Base-by-base conservation (phyloP, 2,888 invertebrate species). In the Subacronicta megacephala region DNA sequence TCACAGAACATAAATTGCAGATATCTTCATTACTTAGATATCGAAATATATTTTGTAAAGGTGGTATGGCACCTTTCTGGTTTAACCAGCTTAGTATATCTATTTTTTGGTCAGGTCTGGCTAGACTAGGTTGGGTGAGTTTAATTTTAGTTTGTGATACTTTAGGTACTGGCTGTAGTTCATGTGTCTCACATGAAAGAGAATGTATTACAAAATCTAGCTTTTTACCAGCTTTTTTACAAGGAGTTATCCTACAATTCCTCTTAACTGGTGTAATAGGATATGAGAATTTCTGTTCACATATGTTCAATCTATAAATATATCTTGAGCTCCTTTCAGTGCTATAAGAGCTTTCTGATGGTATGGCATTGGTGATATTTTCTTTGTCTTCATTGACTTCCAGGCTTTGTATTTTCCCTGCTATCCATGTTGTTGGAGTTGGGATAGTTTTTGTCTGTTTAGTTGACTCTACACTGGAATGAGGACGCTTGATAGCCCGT, bases 181-280 rank as follows among this genome's bases (percentile, higher is more conserved):
- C 87, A 75, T 83, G 83, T 44, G 81, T 80, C 51, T 90, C 89
- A 77, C 93, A 92, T 41, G 86, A 82, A 15, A 93, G 71, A 9
- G 92, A 89, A 73, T 93, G 92, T 61, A 87, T 91, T 3, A 83
- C 80, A 80, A 91, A 92, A 58, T 86, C 87, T 18, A 90, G 81
- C 68, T 86, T 90, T 66, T 85, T 91, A 2, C 82, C 82, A 59
- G 90, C 87, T 77, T 81, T 90, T 50, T 77, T 84, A 45, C 87
- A 84, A 1, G 90, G 88, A 53, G 87, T 89, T 51, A 83, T 70
- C 54, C 82, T 88, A 70, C 91, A 90, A 68, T 84, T 89, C 57
- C 77, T 88, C 68, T 94, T 94, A 18, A 93, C 81, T 59, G 93
- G 93, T 72, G 93, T 94, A 40, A 89, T 84, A 56, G 93, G 93